These are phyloP conservation scores for Drosophila anceps DNA, from an alignment of 2,888 invertebrate species.

Conservation along the genomic window DNA sequence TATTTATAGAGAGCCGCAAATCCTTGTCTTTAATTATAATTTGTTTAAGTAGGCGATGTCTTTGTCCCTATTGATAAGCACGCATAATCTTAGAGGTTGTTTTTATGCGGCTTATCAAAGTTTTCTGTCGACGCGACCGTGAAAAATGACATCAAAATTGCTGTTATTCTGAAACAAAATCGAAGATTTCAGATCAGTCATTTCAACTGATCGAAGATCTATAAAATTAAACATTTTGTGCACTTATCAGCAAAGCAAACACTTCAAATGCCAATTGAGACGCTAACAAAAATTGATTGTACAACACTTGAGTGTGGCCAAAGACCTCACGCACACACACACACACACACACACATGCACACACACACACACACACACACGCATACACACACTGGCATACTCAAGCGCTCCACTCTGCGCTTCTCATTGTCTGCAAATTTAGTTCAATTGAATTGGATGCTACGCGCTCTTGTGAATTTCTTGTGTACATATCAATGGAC, in stretches of 20 bases:
- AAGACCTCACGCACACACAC: conserved; percentile 28
- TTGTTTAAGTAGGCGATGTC: conserved; percentile 4
- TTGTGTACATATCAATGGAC: conserved; percentile 51
- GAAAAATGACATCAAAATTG: conserved; percentile 26
- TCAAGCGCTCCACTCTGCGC: background rate
- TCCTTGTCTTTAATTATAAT: conserved; percentile 30
- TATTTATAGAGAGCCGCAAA: conserved; percentile 7
- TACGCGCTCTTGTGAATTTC: conserved; percentile 9
- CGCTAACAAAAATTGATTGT: conserved; percentile 12
- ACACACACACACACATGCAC: background rate
- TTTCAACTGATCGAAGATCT: conserved; percentile 1
- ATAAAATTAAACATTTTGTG: conserved; percentile 5
- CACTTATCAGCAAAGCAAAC: conserved; percentile 13
- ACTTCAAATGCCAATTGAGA: conserved; percentile 28
- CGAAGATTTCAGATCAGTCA: background rate
- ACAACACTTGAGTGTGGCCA: conserved; percentile 45
- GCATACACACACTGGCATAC: background rate
- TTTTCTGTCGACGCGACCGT: conserved; percentile 23
- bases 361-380: background rate
- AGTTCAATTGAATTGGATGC: conserved; percentile 75
- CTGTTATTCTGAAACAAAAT: background rate
- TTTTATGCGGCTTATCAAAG: conserved; percentile 36
- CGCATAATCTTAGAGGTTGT: conserved; percentile 1
- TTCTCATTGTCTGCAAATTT: conserved; percentile 60
- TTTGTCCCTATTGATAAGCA: conserved; percentile 41